Base-by-base conservation (phyloP, 92 coral and sea anemone species). In the Galaxea fascicularis region DNA sequence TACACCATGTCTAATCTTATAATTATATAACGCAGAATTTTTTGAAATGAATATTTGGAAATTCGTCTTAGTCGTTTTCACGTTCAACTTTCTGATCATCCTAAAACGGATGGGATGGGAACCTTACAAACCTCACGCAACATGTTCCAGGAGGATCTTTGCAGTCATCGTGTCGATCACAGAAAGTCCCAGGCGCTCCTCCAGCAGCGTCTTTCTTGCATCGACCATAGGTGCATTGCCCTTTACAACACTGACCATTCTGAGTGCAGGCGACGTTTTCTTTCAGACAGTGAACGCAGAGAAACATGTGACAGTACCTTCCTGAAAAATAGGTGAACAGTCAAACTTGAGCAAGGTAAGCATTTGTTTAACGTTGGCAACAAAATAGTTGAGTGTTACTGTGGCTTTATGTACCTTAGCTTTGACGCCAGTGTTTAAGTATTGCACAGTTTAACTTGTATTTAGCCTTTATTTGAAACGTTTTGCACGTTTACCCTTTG, bases 201-300 rank as follows among this genome's bases (percentile, higher is more conserved):
- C 54, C 91, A 3, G 85, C 81, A 13, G 99, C 99, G 57, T 95
- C 99, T 70, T 97, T 97, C 89, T 97, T 97, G 87, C 99, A 97
- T 79, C 99, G 88, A 7, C 99, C 99, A 83, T 97, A 97, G 4
- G 98, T 97, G 69, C 99, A 97, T 83, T 97, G 95, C 1, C 99
- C 99, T 13, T 86, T 91, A 74, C 99, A 97, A 82, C 99, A 97
- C 86, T 97, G 99, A 26, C 99, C 99, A 76, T 97, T 97, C 71
- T 97, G 99, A 7, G 99, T 97, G 82, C 99, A 97, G 56, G 99
- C 99, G 4, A 97, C 99, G 82, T 97, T 97, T 75, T 97, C 99
- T 83, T 97, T 97, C 77, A 97, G 80, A 62, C 99, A 97, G 77
- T 97, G 98, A 28, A 97, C 99, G 54, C 99, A 97, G 83, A 97